Evolutionary conservation across 1,140 invertebrate species (phyloP), one percentile per base, ranked within the genome.

Genomic region (Luehdorfia chinensis): DNA sequence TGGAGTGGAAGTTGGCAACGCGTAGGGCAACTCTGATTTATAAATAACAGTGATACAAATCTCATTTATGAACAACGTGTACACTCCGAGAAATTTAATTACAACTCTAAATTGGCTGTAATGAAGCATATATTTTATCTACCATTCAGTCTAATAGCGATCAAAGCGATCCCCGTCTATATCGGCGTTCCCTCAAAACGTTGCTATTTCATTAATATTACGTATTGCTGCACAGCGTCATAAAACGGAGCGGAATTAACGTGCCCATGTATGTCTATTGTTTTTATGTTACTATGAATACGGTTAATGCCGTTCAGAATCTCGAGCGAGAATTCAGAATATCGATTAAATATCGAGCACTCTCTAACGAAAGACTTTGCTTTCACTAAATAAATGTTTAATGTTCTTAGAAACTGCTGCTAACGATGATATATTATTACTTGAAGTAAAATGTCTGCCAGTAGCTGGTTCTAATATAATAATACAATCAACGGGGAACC

Each of bases 301-400:
- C 55, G 33, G 56, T 45, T 55, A 27, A 57, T 58, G 50, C 63
- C 74, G 16, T 21, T 25, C 11, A 23, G 33, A 46, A 41, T 28
- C 30, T 43, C 34, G 11, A 49, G 23, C 54, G 16, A 43, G 60
- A n/a, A n/a, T n/a, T n/a, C n/a, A n/a, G n/a, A n/a, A n/a, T n/a
- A n/a, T n/a, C n/a, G n/a, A n/a, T n/a, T n/a, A n/a, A n/a, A n/a
- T n/a, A n/a, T n/a, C n/a, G n/a, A n/a, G n/a, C n/a, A n/a, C n/a
- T n/a, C 57, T 69, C 70, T 64, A 63, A 61, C 69, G 72, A 66
- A 76, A 76, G 74, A 73, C 69, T 67, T 75, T 68, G 61, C 65
- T 46, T 33, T 31, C 33, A 39, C 54, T 44, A 47, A 59, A 60
- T 74, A 61, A 60, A 76, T 75, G 72, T 19, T 74, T 75, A 63